phyloP scores from a whole-genome alignment of 1,140 invertebrate species.

The Pseudomyrmex cubaensis region DNA sequence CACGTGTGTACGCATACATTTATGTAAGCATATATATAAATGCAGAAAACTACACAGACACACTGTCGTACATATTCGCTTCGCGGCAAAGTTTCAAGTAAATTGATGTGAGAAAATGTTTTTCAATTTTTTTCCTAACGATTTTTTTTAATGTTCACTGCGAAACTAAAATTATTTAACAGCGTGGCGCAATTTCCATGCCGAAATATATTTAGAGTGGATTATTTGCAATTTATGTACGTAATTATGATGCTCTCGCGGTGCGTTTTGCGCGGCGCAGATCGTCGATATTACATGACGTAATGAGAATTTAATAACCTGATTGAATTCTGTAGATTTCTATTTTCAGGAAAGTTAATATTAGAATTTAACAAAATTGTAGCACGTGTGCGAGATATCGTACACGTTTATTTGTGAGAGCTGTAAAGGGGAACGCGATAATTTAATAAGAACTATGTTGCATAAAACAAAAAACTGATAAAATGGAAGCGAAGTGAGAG shows the following conservation, averaged over 20 bases:
- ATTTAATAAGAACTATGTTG: slow-evolving; percentile 13
- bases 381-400: background rate
- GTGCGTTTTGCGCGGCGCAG: background rate
- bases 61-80: too few relatives aligned
- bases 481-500: too few relatives aligned
- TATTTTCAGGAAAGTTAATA: background rate
- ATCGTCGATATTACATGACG: background rate
- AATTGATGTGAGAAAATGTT: background rate
- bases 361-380: slow-evolving; percentile 40
- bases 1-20: background rate
- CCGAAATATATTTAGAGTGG: background rate
- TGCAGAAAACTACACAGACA: too few relatives aligned
- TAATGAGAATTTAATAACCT: slow-evolving; percentile 45
- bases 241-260: background rate
- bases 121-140: background rate
- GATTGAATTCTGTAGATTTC: slow-evolving; percentile 27
- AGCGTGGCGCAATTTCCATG: background rate
- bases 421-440: background rate
- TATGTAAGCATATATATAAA: too few relatives aligned
- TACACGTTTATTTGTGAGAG: background rate
- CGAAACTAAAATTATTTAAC: background rate
- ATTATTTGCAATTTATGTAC: background rate
- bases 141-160: background rate
- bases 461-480: too few relatives aligned
- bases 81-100: too few relatives aligned